Evolutionary conservation across 2,797 vertebrate genomes (phyloP).

Genomic region (Chaetodon trifasciatus): DNA sequence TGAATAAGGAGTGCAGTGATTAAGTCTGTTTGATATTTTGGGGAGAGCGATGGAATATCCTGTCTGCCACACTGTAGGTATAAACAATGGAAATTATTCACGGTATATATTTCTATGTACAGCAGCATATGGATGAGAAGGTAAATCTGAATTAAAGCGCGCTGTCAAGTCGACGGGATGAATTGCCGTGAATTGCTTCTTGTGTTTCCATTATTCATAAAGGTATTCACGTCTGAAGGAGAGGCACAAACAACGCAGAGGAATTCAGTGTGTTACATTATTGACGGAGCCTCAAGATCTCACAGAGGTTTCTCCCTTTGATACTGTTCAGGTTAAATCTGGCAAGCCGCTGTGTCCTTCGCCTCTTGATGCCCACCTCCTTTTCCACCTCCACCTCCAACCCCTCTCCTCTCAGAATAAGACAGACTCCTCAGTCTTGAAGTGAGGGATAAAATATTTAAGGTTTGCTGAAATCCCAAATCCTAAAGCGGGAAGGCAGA

Average conservation of each 20-base stretch:
- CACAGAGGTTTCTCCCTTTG: slow-evolving; percentile 48
- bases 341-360: slow-evolving; percentile 19
- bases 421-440: not conserved
- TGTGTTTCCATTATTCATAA: slow-evolving; percentile 71
- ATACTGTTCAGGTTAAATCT: slow-evolving; percentile 59
- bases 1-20: slow-evolving; percentile 11
- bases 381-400: slow-evolving; percentile 25
- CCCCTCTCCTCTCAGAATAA: not conserved
- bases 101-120: slow-evolving; percentile 35
- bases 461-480: slow-evolving; percentile 22
- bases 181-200: slow-evolving; percentile 45
- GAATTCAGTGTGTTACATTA: slow-evolving; percentile 65
- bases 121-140: slow-evolving; percentile 2
- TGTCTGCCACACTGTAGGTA: not conserved
- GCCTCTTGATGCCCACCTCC: not conserved
- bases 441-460: slow-evolving; percentile 21
- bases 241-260: slow-evolving; percentile 57
- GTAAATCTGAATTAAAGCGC: slow-evolving; percentile 52
- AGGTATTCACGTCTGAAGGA: slow-evolving; percentile 45
- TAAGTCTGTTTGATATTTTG: slow-evolving; percentile 4
- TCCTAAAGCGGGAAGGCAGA: slow-evolving; percentile 5
- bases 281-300: slow-evolving; percentile 56
- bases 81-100: slow-evolving; percentile 33
- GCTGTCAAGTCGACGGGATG: slow-evolving; percentile 46
- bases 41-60: slow-evolving; percentile 30